Evolutionary conservation across 2,888 invertebrate genomes (phyloP).

Genomic region (Apamea epomidion): DNA sequence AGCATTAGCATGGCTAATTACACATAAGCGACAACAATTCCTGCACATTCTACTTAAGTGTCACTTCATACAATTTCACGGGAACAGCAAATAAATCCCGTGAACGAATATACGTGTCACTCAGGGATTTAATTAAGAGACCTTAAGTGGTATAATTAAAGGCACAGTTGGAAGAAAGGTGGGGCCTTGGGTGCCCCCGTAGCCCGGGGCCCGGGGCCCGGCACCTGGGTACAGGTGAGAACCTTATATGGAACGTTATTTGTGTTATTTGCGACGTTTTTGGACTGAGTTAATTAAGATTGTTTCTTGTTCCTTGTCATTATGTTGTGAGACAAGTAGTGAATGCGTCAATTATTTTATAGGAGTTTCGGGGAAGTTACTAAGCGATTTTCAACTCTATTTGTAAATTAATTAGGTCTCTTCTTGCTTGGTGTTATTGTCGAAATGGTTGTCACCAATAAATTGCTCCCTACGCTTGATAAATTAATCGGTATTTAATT

Average conservation of each 20-base stretch:
- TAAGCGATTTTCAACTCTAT: constrained; percentile 3
- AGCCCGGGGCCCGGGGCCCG: neutral
- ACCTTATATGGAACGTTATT: constrained; percentile 38
- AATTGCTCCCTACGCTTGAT: constrained; percentile 29
- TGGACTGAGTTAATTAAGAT: constrained; percentile 52
- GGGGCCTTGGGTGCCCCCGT: constrained; percentile 18
- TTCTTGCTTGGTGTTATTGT: neutral
- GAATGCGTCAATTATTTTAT: constrained; percentile 33
- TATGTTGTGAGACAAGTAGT: constrained; percentile 19
- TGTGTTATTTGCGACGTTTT: constrained; percentile 36
- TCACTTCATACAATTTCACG: constrained; percentile 49
- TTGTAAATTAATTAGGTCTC: rapidly evolving
- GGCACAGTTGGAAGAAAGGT: constrained; percentile 66
- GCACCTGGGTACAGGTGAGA: constrained; percentile 32
- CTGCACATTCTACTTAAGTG: constrained; percentile 30
- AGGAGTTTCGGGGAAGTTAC: neutral
- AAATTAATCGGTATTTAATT: constrained; percentile 36
- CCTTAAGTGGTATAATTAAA: constrained; percentile 78
- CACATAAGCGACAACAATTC: constrained; percentile 32
- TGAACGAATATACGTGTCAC: constrained; percentile 70
- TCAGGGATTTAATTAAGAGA: constrained; percentile 78
- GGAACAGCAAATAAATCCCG: constrained; percentile 68
- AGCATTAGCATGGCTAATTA: constrained; percentile 32
- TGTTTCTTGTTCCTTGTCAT: constrained; percentile 42
- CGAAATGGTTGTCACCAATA: constrained; percentile 16